A percentile compares a stretch with the other conserved stretches of the same genome.
phyloP scores from a whole-genome alignment of 2,888 invertebrate genomes.

The Drosophila merina region DNA sequence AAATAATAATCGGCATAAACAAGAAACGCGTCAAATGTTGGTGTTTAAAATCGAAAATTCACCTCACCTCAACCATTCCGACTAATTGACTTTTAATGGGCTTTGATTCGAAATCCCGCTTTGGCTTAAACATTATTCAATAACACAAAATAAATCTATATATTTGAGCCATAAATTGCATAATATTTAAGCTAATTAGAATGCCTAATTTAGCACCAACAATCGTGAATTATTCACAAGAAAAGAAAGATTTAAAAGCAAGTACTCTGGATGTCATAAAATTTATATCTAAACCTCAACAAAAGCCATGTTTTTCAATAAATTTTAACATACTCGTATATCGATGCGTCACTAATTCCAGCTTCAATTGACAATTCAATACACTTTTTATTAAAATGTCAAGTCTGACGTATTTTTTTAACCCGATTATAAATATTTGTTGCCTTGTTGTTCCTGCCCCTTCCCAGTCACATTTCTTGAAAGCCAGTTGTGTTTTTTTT shows the following conservation, averaged over 20 bases:
- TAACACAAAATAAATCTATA: slow-evolving; percentile 28
- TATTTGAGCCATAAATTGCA: slow-evolving; percentile 43
- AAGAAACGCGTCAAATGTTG: not conserved
- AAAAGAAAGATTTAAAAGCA: not conserved
- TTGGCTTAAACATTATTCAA: slow-evolving; percentile 7
- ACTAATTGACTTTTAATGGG: slow-evolving; percentile 36
- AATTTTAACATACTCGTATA: not conserved
- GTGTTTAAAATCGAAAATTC: no score
- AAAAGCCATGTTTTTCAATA: not conserved
- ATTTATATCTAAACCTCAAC: not conserved
- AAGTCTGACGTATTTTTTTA: slow-evolving; percentile 56
- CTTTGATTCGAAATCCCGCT: not conserved
- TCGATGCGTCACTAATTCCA: slow-evolving; percentile 11
- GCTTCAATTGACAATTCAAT: slow-evolving; percentile 67
- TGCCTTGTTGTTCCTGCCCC: slow-evolving; percentile 18
- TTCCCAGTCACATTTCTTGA: not conserved
- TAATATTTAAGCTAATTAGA: slow-evolving; percentile 60
- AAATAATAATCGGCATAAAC: no score
- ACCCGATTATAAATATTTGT: slow-evolving; percentile 66
- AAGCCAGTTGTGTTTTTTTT: not conserved
- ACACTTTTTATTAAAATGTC: slow-evolving; percentile 64
- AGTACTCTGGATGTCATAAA: not conserved
- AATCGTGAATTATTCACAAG: not conserved
- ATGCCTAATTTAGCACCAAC: slow-evolving; percentile 17
- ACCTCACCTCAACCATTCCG: not conserved